Evolutionary conservation across 1,140 invertebrate genomes (phyloP), one percentile per base, ranked within the genome.

Genomic region (Drosophila trapezifrons): DNA sequence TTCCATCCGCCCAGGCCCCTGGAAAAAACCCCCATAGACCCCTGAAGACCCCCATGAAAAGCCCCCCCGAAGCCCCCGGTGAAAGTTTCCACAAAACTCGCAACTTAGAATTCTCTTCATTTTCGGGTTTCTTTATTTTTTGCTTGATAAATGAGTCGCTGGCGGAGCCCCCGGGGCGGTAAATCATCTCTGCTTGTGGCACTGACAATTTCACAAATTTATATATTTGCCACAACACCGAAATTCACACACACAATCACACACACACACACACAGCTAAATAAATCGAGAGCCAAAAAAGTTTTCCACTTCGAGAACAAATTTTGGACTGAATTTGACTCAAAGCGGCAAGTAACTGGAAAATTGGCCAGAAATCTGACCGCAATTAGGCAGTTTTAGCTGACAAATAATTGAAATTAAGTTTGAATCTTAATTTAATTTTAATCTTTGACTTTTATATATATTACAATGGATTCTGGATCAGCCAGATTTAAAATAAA

Each of bases 151-250:
- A 71, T 71, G 67, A 71, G 67, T 78, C 56, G 63, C 57, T 55
- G 76, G 43, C 56, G 45, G 65, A 58, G 27, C 64, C 66, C 70
- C 66, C 55, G 45, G 29, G 67, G 67, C 55, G 54, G 55, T 72
- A 73, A 73, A 73, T 73, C 70, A 73, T 73, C 46, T 60, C 55
- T 60, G 70, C 67, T 72, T 72, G 69, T 72, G 66, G 66, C 69
- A 72, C 69, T 72, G 69, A 72, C 69, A 72, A 72, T 58, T 72
- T 58, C 66, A 71, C 69, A 72, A 72, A 72, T 72, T 71, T 37
- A 52, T 64, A 55, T 62, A 64, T 71, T 71, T 71, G 65, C 65
- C 69, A 71, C 51, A 70, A 71, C 65, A 45, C 42, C 32, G 22
- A 64, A 64, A 49, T 27, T 42, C 59, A n/a, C 52, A 13, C 54